These are phyloP conservation scores for Stenodera caucasica DNA, from an alignment of 2,888 invertebrate genomes.

Conservation along the genomic window DNA sequence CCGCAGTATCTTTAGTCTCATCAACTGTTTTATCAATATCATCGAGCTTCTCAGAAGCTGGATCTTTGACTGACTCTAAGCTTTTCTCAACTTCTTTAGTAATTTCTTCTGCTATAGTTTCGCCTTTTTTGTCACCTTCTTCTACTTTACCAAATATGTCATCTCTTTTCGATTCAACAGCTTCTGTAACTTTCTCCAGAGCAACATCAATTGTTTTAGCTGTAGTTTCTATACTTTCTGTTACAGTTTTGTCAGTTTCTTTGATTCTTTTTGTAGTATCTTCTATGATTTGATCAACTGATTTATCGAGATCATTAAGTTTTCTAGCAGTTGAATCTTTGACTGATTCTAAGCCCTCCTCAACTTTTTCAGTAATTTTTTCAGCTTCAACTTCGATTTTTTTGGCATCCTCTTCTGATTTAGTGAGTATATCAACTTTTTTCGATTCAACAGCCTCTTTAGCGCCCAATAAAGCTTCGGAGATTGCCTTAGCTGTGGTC, in stretches of 20 bases:
- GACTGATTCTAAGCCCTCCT: background rate
- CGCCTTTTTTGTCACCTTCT: background rate
- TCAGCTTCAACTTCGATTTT: background rate
- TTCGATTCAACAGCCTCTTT: background rate
- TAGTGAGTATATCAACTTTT: conserved; percentile 34
- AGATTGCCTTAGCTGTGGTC: background rate
- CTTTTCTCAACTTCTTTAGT: conserved; percentile 14
- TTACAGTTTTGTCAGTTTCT: background rate
- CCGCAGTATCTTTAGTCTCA: background rate
- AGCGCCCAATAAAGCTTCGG: background rate
- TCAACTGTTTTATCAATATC: conserved; percentile 16
- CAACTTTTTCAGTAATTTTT: background rate
- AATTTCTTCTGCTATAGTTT: conserved; percentile 13
- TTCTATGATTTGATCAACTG: background rate
- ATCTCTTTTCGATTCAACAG: background rate
- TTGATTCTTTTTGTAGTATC: background rate
- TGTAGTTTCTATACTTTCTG: conserved; percentile 11
- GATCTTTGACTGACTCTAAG: conserved; percentile 11
- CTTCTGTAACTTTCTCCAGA: conserved; percentile 24
- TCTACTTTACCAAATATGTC: conserved; percentile 10
- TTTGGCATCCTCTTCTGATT: conserved; percentile 12
- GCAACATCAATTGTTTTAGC: conserved; percentile 12
- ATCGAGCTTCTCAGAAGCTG: conserved; percentile 10
- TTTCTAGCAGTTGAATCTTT: background rate
- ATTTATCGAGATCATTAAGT: background rate